Evolutionary conservation across 2,113 vertebrate species (phyloP).

Genomic region (Anguilla rostrata): DNA sequence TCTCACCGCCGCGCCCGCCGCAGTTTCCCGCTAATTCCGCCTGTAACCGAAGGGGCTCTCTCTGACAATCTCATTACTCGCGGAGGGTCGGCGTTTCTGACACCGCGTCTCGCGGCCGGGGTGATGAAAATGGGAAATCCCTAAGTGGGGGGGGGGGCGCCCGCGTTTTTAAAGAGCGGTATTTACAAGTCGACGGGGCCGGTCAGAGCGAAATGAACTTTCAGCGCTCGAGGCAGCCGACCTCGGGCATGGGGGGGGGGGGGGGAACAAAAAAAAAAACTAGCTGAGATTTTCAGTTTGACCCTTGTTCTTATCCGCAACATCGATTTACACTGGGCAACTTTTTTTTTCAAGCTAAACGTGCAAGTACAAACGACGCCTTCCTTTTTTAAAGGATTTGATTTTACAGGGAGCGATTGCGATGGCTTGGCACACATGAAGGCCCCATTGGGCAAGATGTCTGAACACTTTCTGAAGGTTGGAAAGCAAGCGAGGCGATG

Average conservation of each 20-base stretch:
- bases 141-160: not conserved
- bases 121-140: not conserved
- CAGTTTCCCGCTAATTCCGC: constrained; percentile 32
- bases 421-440: not conserved
- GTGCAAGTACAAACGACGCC: not conserved
- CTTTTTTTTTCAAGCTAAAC: not conserved
- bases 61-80: constrained; percentile 14
- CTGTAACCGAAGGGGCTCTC: constrained; percentile 1
- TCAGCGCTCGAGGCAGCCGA: not conserved
- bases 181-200: not conserved
- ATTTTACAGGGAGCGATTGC: not conserved
- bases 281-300: not conserved
- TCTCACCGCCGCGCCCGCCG: not conserved
- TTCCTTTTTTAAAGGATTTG: not conserved
- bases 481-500: constrained; percentile 13
- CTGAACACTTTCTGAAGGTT: not conserved
- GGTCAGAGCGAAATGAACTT: not conserved
- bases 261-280: no score
- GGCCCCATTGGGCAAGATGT: not conserved
- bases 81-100: not conserved
- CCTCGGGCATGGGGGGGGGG: no score
- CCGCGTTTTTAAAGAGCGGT: not conserved
- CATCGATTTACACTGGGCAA: not conserved
- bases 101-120: not conserved
- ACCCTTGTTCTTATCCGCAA: not conserved